Conservation (phyloP, 1,140 invertebrate genomes). For the Gonioctena quinquepunctata region DNA sequence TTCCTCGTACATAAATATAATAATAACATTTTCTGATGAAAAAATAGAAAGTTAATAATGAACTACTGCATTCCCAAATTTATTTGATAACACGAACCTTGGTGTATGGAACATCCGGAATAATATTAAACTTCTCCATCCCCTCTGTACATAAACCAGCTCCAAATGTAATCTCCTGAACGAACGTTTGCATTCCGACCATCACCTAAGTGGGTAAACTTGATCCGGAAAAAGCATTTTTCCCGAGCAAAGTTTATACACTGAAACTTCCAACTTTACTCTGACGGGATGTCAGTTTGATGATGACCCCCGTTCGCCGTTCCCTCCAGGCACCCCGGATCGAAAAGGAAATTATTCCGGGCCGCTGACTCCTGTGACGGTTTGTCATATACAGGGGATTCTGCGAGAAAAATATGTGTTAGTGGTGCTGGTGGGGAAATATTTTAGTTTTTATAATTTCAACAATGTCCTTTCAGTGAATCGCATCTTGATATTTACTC, state of each 20-base stretch:
- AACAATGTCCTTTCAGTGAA: no score
- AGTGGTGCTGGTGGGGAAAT: neutral
- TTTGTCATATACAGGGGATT: neutral
- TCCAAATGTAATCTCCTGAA: neutral
- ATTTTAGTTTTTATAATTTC: no score
- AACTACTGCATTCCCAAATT: no score
- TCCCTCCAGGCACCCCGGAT: neutral
- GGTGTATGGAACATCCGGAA: no score
- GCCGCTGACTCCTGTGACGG: neutral
- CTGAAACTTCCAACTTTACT: slow-evolving; percentile 13
- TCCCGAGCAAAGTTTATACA: slow-evolving; percentile 4
- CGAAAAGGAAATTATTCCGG: slow-evolving; percentile 11
- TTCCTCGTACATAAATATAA: no score
- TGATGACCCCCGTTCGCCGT: slow-evolving; percentile 2
- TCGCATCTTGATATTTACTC: no score
- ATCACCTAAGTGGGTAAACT: slow-evolving; percentile 10
- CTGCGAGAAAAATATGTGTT: neutral
- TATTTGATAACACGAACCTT: no score
- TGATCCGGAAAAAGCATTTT: slow-evolving; percentile 1
- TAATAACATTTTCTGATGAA: no score
- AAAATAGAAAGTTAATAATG: no score
- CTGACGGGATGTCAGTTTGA: slow-evolving; percentile 14
- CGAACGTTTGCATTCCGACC: slow-evolving; percentile 8
- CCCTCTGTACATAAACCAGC: neutral
- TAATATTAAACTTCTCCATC: neutral